phyloP scores from a whole-genome alignment of 2,113 vertebrate species.

The Falcunculus frontatus region DNA sequence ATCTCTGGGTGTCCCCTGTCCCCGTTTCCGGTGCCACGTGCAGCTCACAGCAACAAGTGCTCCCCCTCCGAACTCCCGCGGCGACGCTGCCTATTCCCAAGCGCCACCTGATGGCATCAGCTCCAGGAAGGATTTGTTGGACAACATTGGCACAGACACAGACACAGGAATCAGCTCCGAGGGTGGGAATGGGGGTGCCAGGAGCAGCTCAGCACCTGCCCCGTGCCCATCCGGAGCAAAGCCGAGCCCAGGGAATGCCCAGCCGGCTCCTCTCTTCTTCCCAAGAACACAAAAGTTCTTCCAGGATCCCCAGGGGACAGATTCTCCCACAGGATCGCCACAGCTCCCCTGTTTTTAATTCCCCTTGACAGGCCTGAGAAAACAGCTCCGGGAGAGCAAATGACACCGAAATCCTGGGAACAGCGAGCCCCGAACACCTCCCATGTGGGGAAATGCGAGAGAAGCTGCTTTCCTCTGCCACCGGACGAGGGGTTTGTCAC shows the following conservation, averaged over 20 bases:
- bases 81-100: background rate
- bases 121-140: background rate
- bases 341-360: background rate
- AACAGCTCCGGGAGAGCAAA: background rate
- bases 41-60: background rate
- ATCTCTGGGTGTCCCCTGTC: background rate
- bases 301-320: background rate
- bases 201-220: background rate
- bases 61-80: background rate
- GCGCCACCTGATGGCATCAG: conserved; percentile 2
- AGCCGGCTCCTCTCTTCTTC: rapidly evolving
- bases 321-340: background rate
- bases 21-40: too few relatives aligned
- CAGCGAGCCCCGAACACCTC: background rate
- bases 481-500: background rate
- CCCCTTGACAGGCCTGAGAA: background rate
- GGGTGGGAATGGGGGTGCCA: background rate
- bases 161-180: background rate
- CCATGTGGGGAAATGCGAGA: rapidly evolving
- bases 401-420: background rate
- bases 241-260: rapidly evolving
- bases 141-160: background rate
- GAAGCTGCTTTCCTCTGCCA: background rate
- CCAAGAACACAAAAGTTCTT: background rate
- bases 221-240: rapidly evolving